These are phyloP conservation scores for Enteromius thamalakanensis DNA, from an alignment of 2,797 vertebrate genomes.

Conservation along the genomic window DNA sequence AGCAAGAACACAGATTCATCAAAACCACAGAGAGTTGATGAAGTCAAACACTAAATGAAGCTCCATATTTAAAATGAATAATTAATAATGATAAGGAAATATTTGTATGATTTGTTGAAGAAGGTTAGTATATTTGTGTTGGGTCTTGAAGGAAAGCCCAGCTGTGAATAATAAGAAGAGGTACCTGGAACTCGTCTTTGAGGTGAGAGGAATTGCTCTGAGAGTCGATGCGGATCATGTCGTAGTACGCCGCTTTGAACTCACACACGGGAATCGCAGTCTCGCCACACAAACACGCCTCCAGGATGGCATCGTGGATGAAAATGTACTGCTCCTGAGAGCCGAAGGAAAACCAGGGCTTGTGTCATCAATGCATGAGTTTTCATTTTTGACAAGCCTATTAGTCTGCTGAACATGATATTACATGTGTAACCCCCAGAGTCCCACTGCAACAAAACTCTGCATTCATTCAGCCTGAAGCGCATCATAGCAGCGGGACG, in stretches of 20 bases:
- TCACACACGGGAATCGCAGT: slow-evolving; percentile 97
- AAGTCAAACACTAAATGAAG: neutral
- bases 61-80: neutral
- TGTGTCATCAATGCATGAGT: neutral
- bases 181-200: slow-evolving; percentile 99
- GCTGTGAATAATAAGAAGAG: slow-evolving; percentile 23
- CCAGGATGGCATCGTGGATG: slow-evolving; percentile 98
- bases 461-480: neutral
- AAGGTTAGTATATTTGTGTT: neutral
- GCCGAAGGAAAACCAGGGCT: neutral
- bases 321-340: slow-evolving; percentile 98
- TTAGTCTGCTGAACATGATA: neutral
- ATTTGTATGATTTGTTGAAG: neutral
- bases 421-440: neutral
- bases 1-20: neutral
- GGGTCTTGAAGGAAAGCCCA: neutral
- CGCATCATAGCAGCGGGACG: too few species aligned
- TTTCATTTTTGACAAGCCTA: neutral
- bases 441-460: neutral
- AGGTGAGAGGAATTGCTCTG: slow-evolving; percentile 99
- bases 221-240: slow-evolving; percentile 99
- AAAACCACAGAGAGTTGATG: neutral
- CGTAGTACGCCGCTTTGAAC: slow-evolving; percentile 98
- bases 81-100: neutral
- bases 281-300: slow-evolving; percentile 98